A percentile compares a stretch with the other conserved stretches of the same genome.
Conservation (phyloP, 1,140 invertebrate genomes). For the Dendroctonus ponderosae region DNA sequence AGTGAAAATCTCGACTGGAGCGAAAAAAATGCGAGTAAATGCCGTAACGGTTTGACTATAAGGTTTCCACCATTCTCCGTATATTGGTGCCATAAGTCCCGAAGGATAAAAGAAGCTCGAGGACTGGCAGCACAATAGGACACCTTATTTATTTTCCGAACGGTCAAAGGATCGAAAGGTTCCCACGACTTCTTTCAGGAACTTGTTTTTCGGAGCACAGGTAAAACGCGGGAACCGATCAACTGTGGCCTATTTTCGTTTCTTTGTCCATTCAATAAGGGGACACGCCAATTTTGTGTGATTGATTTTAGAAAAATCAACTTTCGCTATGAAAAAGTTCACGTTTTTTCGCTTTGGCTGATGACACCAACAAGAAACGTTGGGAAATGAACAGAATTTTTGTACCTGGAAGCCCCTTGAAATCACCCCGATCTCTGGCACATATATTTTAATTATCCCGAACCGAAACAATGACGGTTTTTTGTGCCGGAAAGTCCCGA, state of each 20-base stretch:
- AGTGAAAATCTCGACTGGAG: no score
- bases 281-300: no score
- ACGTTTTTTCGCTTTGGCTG: no score
- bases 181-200: constrained; percentile 31
- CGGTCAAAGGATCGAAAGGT: constrained; percentile 34
- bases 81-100: constrained; percentile 24
- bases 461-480: constrained; percentile 25
- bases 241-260: neutral
- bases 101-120: constrained; percentile 27
- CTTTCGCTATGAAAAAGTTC: no score
- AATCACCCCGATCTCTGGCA: constrained; percentile 3
- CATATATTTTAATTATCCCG: constrained; percentile 29
- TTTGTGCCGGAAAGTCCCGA: constrained; percentile 15
- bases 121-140: constrained; percentile 30
- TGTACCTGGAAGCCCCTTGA: neutral
- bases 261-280: no score
- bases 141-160: constrained; percentile 35
- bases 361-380: no score
- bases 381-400: no score
- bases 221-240: constrained; percentile 19
- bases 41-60: no score
- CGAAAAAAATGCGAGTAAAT: no score
- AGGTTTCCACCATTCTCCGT: constrained; percentile 3
- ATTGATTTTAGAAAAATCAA: no score
- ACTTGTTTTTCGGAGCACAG: constrained; percentile 36